Conservation (phyloP, 2,797 vertebrate genomes). For the Acrossocheilus wenchowensis region DNA sequence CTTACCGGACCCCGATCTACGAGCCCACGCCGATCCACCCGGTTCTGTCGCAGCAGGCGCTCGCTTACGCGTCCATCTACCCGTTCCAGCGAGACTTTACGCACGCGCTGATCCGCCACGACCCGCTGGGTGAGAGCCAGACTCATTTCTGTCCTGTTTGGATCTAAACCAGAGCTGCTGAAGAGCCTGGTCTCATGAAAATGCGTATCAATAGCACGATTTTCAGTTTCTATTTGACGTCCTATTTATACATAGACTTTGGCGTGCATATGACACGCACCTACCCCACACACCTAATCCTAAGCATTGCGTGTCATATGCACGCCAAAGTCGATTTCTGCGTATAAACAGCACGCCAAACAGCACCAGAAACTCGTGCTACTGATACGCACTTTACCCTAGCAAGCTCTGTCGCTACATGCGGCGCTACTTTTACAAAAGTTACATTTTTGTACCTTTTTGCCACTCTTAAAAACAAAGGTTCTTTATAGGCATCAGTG, state of each 20-base stretch:
- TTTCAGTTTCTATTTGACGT: background rate
- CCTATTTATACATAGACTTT: background rate
- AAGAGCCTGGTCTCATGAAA: background rate
- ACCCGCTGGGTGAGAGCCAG: constrained; percentile 86
- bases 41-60: constrained; percentile 83
- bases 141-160: background rate
- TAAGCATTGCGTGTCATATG: no score
- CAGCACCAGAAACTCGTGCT: no score
- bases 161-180: background rate
- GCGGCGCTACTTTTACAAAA: background rate
- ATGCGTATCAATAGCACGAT: background rate
- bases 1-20: constrained; percentile 91
- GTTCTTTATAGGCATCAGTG: background rate
- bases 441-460: background rate
- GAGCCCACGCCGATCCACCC: constrained; percentile 94
- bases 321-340: no score
- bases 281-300: no score
- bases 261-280: background rate
- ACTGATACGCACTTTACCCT: background rate
- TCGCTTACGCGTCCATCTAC: constrained; percentile 85
- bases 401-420: no score
- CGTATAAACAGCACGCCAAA: no score
- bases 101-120: constrained; percentile 90
- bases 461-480: background rate
- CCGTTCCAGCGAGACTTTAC: constrained; percentile 91